Evolutionary conservation across 2,797 vertebrate species (phyloP), one percentile per base, ranked within the genome.

Genomic region (Notoglanidium macrostoma): DNA sequence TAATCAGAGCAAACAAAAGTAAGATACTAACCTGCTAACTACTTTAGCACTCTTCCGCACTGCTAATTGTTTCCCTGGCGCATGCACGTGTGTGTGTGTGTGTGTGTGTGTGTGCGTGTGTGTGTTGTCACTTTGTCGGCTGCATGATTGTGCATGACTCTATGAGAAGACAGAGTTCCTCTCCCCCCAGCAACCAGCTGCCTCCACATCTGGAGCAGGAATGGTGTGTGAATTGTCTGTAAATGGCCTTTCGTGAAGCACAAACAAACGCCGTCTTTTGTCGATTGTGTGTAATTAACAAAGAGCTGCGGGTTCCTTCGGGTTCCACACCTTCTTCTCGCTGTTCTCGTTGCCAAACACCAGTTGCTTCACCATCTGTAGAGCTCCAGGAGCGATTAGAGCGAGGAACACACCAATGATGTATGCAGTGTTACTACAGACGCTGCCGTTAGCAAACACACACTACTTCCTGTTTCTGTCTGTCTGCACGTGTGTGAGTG

Each of bases 11-110:
- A 85, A 87, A 91, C 87, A 94, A 94, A 96, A 97, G 97, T 98
- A 98, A 98, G 98, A 96, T 95, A 95, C 95, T 95, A 94, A 94
- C 93, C 54, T 91, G 94, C 95, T 96, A 91, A 93, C 90, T 88
- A 7, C 81, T 85, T 94, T 67, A 89, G 90, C 78, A 84, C 87
- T 86, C 92, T 93, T 90, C 89, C 40, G 2, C 21, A 1, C 78
- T 92, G 51, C 94, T 94, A 86, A 92, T 92, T 90, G 89, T 85
- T 85, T 80, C 10, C 77, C 87, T 85, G 46, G 9, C 51, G 68
- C 65, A 29, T 19, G 15, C 29, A 15, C 19, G 35, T 19, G 49
- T 77, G 72, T 46, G 21, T 15, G 49, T 51, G 49, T 54, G 26
- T 77, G 46, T 74, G 21, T 46, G 44, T 88, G 90, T 89, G 83